Evolutionary conservation across 1,140 invertebrate genomes (phyloP).

Genomic region (Heliconius hewitsoni): DNA sequence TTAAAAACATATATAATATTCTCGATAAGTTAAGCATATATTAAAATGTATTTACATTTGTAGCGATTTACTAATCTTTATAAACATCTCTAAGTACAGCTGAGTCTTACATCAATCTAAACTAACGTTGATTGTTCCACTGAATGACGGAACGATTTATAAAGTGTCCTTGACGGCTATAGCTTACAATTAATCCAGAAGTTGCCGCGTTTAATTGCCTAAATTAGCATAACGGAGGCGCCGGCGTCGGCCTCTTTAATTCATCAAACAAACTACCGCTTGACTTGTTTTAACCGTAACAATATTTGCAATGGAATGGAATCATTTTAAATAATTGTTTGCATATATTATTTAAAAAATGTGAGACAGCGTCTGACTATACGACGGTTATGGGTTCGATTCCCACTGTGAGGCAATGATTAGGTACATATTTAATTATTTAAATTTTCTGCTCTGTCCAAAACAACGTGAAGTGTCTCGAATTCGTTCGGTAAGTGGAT

Average conservation of each 20-base stretch:
- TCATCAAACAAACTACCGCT: conserved; percentile 1
- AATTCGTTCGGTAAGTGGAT: too few relatives aligned
- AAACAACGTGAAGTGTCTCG: too few relatives aligned
- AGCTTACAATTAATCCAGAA: neutral
- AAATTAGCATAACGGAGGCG: conserved; percentile 12
- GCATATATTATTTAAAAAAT: neutral
- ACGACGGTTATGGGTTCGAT: neutral
- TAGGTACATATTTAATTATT: neutral
- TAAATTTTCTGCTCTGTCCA: neutral
- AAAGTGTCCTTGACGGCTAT: conserved; percentile 6
- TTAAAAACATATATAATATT: too few relatives aligned
- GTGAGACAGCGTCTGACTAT: neutral
- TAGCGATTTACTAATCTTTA: neutral
- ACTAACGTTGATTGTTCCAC: neutral
- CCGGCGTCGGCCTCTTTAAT: conserved; percentile 1
- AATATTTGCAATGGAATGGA: neutral
- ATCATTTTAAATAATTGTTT: neutral
- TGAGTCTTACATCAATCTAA: neutral
- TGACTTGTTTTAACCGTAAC: neutral
- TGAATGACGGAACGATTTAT: neutral
- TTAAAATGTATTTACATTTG: too few relatives aligned
- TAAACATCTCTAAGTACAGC: neutral
- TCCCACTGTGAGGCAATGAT: neutral
- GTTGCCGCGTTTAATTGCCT: conserved; percentile 1
- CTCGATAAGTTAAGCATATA: too few relatives aligned